Base-by-base conservation (phyloP, 2,113 vertebrate species). In the Oncorhynchus tshawytscha region DNA sequence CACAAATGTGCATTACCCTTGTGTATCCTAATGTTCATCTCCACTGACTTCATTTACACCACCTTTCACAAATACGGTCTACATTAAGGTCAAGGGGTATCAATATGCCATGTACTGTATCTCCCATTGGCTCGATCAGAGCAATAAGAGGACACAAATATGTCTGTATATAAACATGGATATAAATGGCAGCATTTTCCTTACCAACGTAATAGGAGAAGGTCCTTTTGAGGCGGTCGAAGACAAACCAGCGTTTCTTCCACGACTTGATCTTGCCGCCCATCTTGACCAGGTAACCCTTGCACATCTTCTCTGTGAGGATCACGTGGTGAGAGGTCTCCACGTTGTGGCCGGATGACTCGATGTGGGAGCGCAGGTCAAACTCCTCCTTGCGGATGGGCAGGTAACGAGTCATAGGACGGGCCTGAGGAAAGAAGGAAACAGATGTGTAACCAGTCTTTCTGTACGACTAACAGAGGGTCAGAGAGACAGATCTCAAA, bases 201-300 rank as follows among this genome's bases (percentile, higher is more conserved):
- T 83, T 84, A 99, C 98, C 98, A 15, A 94, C 88, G 0, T 97
- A 99, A 86, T 99, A 99, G 60, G 96, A 97, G 65, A 99, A 94
- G 0, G 97, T 98, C 59, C 97, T 94, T 83, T 97, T 98, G 87
- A 99, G 94, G 80, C 98, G 96, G 88, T 99, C 98, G 0, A 99
- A 99, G 86, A 99, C 96, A 16, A 99, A 99, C 98, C 98, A 99
- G 84, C 98, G 97, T 71, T 99, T 99, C 93, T 96, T 99, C 98
- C 98, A 99, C 0, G 98, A 99, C 79, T 99, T 99, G 85, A 99
- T 99, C 88, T 99, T 99, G 70, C 98, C 98, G 0, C 98, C 98
- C 98, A 99, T 99, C 93, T 99, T 99, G 76, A 97, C 95, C 83
- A 99, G 95, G 91, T 97, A 96, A 81, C 97, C 97, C 51, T 96